These are phyloP conservation scores for Temnothorax rugatulus DNA, from an alignment of 2,888 invertebrate species.

Conservation along the genomic window DNA sequence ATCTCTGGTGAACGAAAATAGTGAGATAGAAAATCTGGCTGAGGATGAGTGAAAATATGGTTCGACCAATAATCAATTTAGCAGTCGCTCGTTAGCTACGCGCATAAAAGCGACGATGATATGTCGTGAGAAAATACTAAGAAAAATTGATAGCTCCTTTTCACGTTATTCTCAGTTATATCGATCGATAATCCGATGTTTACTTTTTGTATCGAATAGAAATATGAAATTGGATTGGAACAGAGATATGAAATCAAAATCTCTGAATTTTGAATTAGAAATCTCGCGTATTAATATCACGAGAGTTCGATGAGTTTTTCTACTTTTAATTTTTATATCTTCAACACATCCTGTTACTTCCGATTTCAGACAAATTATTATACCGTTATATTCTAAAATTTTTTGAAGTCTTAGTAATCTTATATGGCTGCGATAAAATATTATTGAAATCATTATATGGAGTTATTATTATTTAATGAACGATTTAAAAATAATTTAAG, in stretches of 20 bases:
- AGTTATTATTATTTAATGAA: not conserved
- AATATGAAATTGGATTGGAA: not conserved
- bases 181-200: slow-evolving; percentile 2
- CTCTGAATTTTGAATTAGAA: not conserved
- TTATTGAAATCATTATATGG: not conserved
- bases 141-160: slow-evolving; percentile 22
- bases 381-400: not conserved
- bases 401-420: not conserved
- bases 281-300: not conserved
- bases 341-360: not conserved
- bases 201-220: not conserved
- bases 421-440: not conserved
- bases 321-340: not conserved
- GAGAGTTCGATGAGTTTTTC: not conserved
- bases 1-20: not conserved
- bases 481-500: not conserved
- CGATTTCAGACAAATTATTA: not conserved
- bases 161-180: slow-evolving; percentile 5
- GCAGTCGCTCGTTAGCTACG: slow-evolving; percentile 16
- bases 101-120: slow-evolving; percentile 8
- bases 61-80: slow-evolving; percentile 36
- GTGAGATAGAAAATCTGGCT: slow-evolving; percentile 1
- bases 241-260: not conserved
- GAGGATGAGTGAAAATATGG: slow-evolving; percentile 7
- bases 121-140: slow-evolving; percentile 23